Conservation (phyloP, 1,140 invertebrate genomes). For the Zophobas morio region DNA sequence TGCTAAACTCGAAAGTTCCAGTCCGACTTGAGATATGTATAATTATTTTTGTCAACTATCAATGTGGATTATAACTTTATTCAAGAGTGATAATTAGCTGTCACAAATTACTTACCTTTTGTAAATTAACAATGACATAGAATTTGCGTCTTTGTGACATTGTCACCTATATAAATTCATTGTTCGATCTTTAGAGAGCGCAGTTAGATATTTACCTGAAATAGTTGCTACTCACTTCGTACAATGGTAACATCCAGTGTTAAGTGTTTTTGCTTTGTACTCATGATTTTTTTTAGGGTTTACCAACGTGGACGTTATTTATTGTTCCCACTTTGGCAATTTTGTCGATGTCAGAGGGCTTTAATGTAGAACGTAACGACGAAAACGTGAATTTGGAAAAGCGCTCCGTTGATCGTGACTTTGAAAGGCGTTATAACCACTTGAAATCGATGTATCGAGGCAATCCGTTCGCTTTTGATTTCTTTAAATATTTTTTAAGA, state of each 20-base stretch:
- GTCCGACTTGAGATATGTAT: too few relatives aligned
- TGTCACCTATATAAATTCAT: constrained; percentile 4
- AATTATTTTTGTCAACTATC: too few relatives aligned
- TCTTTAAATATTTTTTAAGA: constrained; percentile 19
- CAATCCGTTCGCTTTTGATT: constrained; percentile 21
- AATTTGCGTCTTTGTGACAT: not conserved
- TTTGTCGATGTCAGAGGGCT: too few relatives aligned
- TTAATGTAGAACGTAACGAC: too few relatives aligned
- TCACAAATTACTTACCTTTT: not conserved
- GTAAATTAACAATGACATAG: not conserved
- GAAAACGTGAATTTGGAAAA: not conserved
- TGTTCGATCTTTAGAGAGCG: not conserved
- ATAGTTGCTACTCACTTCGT: too few relatives aligned
- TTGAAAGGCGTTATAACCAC: constrained; percentile 10
- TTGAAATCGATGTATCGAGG: not conserved
- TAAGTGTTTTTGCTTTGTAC: too few relatives aligned
- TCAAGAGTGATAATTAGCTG: not conserved
- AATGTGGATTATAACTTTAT: too few relatives aligned
- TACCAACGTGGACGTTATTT: too few relatives aligned
- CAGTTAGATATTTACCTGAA: not conserved
- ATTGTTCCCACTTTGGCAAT: too few relatives aligned
- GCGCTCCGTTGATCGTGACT: not conserved
- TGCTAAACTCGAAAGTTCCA: too few relatives aligned
- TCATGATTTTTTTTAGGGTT: too few relatives aligned
- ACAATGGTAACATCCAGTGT: not conserved